phyloP scores from a whole-genome alignment of 2,797 vertebrate genomes.

The Eutrigla gurnardus region DNA sequence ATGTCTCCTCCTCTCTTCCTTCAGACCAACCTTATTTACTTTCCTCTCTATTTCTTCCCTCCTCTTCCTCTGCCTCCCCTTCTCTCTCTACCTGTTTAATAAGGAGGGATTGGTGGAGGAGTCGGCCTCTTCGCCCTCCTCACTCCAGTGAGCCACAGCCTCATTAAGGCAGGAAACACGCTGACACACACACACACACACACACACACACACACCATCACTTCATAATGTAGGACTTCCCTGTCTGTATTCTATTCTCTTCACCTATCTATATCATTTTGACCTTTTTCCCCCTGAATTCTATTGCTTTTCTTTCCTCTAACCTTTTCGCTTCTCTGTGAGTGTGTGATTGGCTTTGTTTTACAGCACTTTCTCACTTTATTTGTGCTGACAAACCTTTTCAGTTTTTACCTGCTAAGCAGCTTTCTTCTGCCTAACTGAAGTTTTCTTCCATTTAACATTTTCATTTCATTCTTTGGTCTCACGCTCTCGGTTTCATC shows the following conservation, averaged over 20 bases:
- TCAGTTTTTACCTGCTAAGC: slow-evolving; percentile 39
- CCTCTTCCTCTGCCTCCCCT: background rate
- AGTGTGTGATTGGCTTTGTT: slow-evolving; percentile 38
- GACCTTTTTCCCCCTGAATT: slow-evolving; percentile 48
- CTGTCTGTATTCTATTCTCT: slow-evolving; percentile 11
- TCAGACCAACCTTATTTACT: background rate
- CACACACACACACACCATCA: background rate
- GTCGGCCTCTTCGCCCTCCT: slow-evolving; percentile 19
- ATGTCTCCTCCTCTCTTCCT: background rate
- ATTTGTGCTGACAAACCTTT: slow-evolving; percentile 59
- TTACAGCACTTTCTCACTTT: slow-evolving; percentile 28
- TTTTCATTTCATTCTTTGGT: slow-evolving; percentile 9
- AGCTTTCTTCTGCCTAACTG: slow-evolving; percentile 23
- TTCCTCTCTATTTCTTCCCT: background rate
- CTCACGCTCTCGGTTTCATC: slow-evolving; percentile 16
- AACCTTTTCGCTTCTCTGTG: slow-evolving; percentile 60
- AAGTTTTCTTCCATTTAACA: slow-evolving; percentile 26
- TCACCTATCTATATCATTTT: slow-evolving; percentile 42
- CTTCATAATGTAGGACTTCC: slow-evolving; percentile 21
- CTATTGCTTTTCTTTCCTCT: slow-evolving; percentile 53
- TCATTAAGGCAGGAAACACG: slow-evolving; percentile 60
- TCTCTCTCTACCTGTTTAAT: slow-evolving; percentile 34
- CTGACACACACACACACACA: slow-evolving; percentile 48
- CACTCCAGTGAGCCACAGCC: slow-evolving; percentile 42
- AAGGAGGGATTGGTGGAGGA: slow-evolving; percentile 35